Base-by-base conservation (phyloP, 2,113 vertebrate genomes). In the Pseudopipra pipra region DNA sequence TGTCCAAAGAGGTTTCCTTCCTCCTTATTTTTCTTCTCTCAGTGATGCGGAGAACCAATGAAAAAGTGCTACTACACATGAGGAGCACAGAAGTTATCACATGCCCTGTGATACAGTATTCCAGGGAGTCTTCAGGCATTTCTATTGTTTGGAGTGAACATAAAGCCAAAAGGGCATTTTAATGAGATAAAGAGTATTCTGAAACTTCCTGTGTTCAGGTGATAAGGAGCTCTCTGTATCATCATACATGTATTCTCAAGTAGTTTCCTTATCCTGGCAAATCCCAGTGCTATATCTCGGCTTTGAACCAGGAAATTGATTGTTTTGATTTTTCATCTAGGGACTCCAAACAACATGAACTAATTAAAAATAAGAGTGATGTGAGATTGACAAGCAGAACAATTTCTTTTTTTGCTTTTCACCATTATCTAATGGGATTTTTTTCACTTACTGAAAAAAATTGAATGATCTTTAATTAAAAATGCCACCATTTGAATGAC, bases 311-410 rank as follows among this genome's bases (percentile, higher is more conserved):
- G 14, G 37, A 88, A 92, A 86, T 18, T 49, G 58, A 87, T 93
- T 83, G 65, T 88, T 96, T 80, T 88, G 35, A 65, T 86, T 90
- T 90, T 86, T 80, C 35, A 74, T 41, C 68, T 52, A 56, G 86
- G 72, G 88, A 84, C 52, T 80, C 28, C n/a, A 83, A 86, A 82
- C 1, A 54, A 82, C 79, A 86, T 67, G 80, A 92, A 81, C 33
- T 90, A 95, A 95, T 95, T 97, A 96, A 93, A 61, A 24, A 17
- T 67, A 67, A 67, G n/a, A 75, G 17, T 77, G 63, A 89, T 65
- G 52, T 31, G 59, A 83, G 68, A 78, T 19, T 86, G 86, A 87
- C 84, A 93, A 93, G 72, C 18, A 84, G 55, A 90, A 78, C 24
- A 43, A 78, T 81, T 91, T 90, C 1, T 66, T 70, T 84, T 86